Evolutionary conservation across 2,888 invertebrate species (phyloP).

Genomic region (Drosophila histrio): DNA sequence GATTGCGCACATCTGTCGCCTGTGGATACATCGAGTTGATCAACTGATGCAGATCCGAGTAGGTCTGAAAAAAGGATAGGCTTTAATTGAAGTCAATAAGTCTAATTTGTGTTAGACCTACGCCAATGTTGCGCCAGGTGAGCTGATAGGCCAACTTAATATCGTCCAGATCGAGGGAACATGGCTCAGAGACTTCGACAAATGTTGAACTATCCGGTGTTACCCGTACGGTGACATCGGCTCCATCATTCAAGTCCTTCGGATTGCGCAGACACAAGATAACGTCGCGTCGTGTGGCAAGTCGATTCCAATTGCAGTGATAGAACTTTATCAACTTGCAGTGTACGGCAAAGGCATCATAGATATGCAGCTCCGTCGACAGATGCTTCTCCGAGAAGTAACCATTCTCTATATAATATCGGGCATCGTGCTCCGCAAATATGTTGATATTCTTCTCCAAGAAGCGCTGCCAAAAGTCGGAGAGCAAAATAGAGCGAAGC

Average conservation of each 20-base stretch:
- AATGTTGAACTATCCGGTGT: constrained; percentile 79
- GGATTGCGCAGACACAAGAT: constrained; percentile 65
- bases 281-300: constrained; percentile 74
- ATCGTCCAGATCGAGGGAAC: constrained; percentile 63
- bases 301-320: constrained; percentile 79
- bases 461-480: constrained; percentile 66
- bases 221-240: constrained; percentile 63
- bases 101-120: constrained; percentile 24
- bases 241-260: constrained; percentile 49
- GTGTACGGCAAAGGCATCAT: constrained; percentile 74
- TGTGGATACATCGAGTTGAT: constrained; percentile 73
- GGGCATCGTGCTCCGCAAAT: constrained; percentile 80
- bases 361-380: constrained; percentile 77
- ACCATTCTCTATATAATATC: constrained; percentile 79
- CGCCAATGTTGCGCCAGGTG: constrained; percentile 81
- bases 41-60: constrained; percentile 77
- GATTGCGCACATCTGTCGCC: constrained; percentile 64
- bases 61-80: constrained; percentile 49
- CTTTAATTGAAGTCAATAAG: background rate
- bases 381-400: constrained; percentile 80
- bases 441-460: constrained; percentile 77
- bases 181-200: constrained; percentile 77
- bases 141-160: constrained; percentile 64
- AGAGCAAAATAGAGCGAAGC: too few relatives aligned
- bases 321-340: constrained; percentile 69